phyloP scores from a whole-genome alignment of 2,113 vertebrate genomes.

The Orthonyx spaldingii region DNA sequence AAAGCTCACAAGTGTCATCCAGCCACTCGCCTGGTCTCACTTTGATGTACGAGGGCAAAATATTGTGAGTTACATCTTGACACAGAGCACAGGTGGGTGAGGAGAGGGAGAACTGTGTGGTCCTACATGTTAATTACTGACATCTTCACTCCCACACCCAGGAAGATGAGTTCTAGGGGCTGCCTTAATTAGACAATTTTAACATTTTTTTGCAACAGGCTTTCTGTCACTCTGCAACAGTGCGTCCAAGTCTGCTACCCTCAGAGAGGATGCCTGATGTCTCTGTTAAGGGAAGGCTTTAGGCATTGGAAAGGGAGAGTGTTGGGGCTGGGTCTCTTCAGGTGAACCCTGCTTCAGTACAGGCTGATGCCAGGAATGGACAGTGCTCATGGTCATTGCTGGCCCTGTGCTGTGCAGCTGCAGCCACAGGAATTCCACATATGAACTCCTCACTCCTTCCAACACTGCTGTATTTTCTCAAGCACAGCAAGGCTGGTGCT shows the following conservation, averaged over 20 bases:
- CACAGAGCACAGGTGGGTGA: rapidly evolving
- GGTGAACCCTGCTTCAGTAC: too few species aligned
- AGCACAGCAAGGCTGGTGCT: rapidly evolving
- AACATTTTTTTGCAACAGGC: too few species aligned
- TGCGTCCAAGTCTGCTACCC: neutral
- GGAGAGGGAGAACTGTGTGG: too few species aligned
- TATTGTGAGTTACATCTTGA: rapidly evolving
- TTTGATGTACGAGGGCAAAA: neutral
- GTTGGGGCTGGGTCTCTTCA: neutral
- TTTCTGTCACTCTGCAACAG: neutral
- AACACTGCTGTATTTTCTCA: neutral
- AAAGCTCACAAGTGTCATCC: neutral
- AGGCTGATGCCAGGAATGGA: neutral
- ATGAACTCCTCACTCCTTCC: neutral
- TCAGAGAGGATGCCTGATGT: neutral
- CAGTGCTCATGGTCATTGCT: rapidly evolving
- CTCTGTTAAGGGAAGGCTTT: too few species aligned
- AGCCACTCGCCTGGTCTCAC: neutral
- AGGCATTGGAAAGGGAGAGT: rapidly evolving
- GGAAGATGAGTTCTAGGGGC: neutral
- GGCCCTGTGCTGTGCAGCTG: too few species aligned
- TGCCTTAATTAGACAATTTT: neutral
- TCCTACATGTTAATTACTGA: neutral
- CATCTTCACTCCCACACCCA: neutral
- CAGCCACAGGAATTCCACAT: neutral